Evolutionary conservation across 53 echinoderm and acorn worm species (phyloP), one percentile per base, ranked within the genome.

Genomic region (Actinopyga echinites): DNA sequence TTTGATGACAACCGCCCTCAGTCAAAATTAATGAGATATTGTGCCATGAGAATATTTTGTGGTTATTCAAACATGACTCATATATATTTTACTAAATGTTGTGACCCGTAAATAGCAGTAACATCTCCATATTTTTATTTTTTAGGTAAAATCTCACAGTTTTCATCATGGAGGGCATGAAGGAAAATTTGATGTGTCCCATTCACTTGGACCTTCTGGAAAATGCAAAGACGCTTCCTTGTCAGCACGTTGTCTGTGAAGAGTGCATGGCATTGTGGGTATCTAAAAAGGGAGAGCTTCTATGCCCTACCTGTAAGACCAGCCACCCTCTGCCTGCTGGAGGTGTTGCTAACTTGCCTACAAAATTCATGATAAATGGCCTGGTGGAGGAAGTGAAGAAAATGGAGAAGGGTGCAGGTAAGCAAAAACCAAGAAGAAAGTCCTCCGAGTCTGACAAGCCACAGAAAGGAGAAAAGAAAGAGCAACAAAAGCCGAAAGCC

Each of bases 181-280:
- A 30, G 20, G 81, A 80, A 37, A 59, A 80, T 37, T 61, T 80
- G 34, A 34, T 38, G 61, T 80, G 81, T 56, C 81, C 81, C 5
- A 80, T 80, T 33, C 63, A 62, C 62, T 35, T 80, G 25, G 81
- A 80, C 40, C 34, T 62, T 29, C 13, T 80, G 33, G 60, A 59
- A 15, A 80, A 61, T 59, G 61, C 81, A 3, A 80, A 80, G 29
- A 80, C 81, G 3, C 44, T 80, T 3, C 63, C 81, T 12, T 80
- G 81, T 38, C 81, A 80, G 29, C 81, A 80, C 38, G 63, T 61
- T 62, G 63, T 80, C 44, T 80, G 81, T 62, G 81, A 80, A 80
- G 81, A 62, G 29, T 80, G 81, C 81, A 59, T 80, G 19, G 63
- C 58, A 40, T 25, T 61, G 22, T 80, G 81, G 81, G 81, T 80